Evolutionary conservation across 2,113 vertebrate genomes (phyloP), one percentile per base, ranked within the genome.

Genomic region (Papio anubis): DNA sequence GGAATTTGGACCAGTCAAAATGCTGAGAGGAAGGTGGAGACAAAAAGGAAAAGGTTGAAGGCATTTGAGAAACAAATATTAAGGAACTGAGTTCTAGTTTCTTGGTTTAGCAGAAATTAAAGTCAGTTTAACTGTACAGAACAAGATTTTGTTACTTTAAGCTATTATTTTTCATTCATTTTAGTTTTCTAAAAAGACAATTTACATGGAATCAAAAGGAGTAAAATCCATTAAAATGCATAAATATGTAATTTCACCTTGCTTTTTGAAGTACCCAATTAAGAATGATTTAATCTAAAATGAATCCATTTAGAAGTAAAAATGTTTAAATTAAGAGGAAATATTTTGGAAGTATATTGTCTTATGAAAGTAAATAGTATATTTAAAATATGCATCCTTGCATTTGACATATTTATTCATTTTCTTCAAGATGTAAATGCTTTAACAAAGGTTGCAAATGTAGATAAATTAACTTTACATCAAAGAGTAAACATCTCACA

Each of bases 341-440:
- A 12, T 88, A 95, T 96, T 97, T 95, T 96, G 64, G 94, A 93
- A 94, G 30, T 91, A 75, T 93, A 94, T 97, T 97, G 81, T 97
- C 92, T 92, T 82, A 66, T 35, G 13, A 72, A 84, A 23, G 35
- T 85, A 57, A 96, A 79, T 88, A 82, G 55, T 96, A 5, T 61
- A 86, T 93, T 96, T 96, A 90, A 98, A 96, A 57, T 83, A 94
- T 96, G 82, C 76, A 88, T 84, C 48, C 70, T 92, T 84, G 45
- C 10, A 89, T 66, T 97, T 96, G 79, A 86, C 50, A 73, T 84
- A 88, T 90, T 97, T 95, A 85, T 92, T 73, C 1, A 73, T 97
- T 93, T 79, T 70, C 6, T 61, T 66, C 30, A 13, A 93, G 95
- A 96, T 91, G 85, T 52, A 98, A 97, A 96, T 88, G 82, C 25